These are phyloP conservation scores for Phyllotis vaccarum DNA, from an alignment of 2,797 vertebrate species.

Conservation along the genomic window DNA sequence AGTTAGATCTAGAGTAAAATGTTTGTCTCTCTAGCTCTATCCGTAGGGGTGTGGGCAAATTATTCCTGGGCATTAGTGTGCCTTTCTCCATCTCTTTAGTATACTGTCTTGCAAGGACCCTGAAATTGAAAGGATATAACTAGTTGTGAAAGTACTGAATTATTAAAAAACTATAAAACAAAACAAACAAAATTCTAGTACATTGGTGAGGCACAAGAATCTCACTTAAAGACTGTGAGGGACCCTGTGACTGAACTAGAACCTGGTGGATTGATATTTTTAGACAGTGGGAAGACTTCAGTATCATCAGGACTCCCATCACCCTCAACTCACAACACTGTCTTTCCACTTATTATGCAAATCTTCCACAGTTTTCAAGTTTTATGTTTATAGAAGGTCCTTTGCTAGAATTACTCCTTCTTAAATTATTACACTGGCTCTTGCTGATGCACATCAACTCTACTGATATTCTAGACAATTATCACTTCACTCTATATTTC, in stretches of 20 bases:
- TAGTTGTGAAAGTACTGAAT: not conserved
- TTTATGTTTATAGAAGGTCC: not conserved
- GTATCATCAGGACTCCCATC: not conserved
- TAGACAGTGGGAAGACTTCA: not conserved
- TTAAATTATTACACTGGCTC: not conserved
- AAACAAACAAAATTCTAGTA: not conserved
- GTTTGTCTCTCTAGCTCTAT: not conserved
- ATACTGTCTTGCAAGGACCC: not conserved
- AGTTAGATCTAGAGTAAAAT: slow-evolving; percentile 40
- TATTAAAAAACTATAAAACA: not conserved
- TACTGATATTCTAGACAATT: not conserved
- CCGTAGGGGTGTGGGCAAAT: not conserved
- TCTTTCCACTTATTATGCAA: slow-evolving; percentile 28
- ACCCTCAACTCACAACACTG: not conserved
- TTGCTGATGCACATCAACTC: not conserved
- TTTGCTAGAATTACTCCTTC: not conserved
- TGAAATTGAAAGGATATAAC: not conserved
- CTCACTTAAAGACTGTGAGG: not conserved
- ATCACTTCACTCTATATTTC: not conserved
- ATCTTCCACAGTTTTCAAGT: not conserved
- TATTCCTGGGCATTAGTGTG: not conserved
- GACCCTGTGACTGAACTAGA: not conserved
- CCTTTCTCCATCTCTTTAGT: not conserved
- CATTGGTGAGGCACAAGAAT: not conserved
- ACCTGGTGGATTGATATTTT: not conserved